Conservation (phyloP, 2,888 invertebrate genomes). For the Parnassius orleans region DNA sequence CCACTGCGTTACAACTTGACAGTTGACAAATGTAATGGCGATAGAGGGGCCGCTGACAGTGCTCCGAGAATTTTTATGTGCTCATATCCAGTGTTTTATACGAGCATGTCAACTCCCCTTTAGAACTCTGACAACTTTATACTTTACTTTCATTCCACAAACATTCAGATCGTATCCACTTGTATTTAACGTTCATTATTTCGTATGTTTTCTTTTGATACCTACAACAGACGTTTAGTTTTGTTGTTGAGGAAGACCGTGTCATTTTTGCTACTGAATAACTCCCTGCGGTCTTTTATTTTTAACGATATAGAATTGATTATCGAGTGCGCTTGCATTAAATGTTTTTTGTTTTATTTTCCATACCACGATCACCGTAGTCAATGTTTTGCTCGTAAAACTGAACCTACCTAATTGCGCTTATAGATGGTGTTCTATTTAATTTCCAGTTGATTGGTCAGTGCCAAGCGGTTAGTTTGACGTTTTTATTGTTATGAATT, state of each 20-base stretch:
- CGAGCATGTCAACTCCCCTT: constrained; percentile 69
- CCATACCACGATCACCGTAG: constrained; percentile 40
- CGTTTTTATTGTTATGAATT: constrained; percentile 76
- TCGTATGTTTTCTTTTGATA: constrained; percentile 21
- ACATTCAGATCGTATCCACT: constrained; percentile 16
- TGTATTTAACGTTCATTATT: constrained; percentile 31
- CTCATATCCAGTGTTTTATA: constrained; percentile 78
- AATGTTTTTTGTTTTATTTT: constrained; percentile 5
- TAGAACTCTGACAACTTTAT: constrained; percentile 44
- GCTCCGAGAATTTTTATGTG: constrained; percentile 77
- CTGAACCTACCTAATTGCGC: constrained; percentile 58
- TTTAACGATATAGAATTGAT: constrained; percentile 23
- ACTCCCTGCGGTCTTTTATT: constrained; percentile 28
- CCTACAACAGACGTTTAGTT: constrained; percentile 33
- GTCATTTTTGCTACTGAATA: constrained; percentile 42
- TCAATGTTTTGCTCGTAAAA: constrained; percentile 73
- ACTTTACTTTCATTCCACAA: constrained; percentile 14
- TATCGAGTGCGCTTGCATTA: constrained; percentile 22
- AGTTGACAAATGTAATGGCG: constrained; percentile 79
- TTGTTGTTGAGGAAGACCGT: constrained; percentile 46
- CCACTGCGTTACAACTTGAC: constrained; percentile 71
- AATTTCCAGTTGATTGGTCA: constrained; percentile 67
- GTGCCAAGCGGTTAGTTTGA: constrained; percentile 55
- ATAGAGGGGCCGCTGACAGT: constrained; percentile 67
- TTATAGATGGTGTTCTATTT: constrained; percentile 70